Percentiles rank a stretch among this genome's conserved stretches.
Evolutionary conservation across 2,113 vertebrate species (phyloP).

Genomic region (Mionectes macconnelli): DNA sequence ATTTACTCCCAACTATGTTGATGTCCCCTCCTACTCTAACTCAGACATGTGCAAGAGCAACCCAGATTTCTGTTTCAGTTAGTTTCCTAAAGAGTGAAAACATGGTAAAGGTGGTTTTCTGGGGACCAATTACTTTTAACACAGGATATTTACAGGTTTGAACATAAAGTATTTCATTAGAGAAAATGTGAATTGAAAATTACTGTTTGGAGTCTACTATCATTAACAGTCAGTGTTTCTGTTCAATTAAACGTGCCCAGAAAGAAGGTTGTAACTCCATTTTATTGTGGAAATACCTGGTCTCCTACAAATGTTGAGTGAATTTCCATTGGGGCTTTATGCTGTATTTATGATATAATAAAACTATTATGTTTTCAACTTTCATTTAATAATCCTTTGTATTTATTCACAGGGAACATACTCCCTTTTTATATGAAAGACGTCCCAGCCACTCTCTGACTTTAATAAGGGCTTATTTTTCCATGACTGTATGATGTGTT

Average conservation of each 20-base stretch:
- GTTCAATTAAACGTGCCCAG: constrained; percentile 48
- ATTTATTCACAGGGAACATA: constrained; percentile 58
- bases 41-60: neutral
- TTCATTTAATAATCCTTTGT: constrained; percentile 66
- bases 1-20: neutral
- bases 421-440: constrained; percentile 43
- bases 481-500: constrained; percentile 65
- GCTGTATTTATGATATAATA: constrained; percentile 64
- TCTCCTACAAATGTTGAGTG: constrained; percentile 35
- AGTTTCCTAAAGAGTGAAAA: neutral
- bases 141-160: constrained; percentile 24
- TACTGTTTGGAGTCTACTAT: constrained; percentile 50
- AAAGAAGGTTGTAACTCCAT: neutral
- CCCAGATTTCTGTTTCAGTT: neutral
- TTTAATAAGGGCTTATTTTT: constrained; percentile 69
- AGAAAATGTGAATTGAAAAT: constrained; percentile 61
- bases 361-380: constrained; percentile 67
- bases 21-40: neutral
- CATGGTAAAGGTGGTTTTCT: neutral
- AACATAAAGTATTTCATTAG: constrained; percentile 44
- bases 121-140: constrained; percentile 48
- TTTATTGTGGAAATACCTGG: constrained; percentile 64
- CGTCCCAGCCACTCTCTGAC: constrained; percentile 32
- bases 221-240: constrained; percentile 59
- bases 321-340: constrained; percentile 49